These are phyloP conservation scores for Apis laboriosa DNA, from an alignment of 1,140 invertebrate species.

Conservation along the genomic window DNA sequence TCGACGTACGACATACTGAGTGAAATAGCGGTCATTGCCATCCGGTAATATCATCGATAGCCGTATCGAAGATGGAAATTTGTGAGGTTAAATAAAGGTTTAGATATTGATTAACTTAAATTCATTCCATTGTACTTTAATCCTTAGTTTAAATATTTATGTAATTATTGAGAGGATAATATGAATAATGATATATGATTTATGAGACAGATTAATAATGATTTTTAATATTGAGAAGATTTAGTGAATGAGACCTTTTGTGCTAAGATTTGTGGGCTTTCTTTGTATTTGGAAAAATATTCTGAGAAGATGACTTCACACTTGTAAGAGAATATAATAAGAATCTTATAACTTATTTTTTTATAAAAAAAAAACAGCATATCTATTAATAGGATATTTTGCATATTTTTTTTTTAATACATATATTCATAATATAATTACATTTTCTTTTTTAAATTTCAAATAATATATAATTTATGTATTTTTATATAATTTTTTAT, in stretches of 20 bases:
- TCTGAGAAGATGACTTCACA: neutral
- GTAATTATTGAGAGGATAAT: neutral
- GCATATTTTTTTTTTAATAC: too few relatives aligned
- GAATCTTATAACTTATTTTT: too few relatives aligned
- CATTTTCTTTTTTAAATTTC: too few relatives aligned
- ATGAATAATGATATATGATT: neutral
- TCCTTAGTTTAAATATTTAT: neutral
- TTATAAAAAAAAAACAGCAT: too few relatives aligned
- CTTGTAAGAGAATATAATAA: too few relatives aligned
- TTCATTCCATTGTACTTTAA: neutral
- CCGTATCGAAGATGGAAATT: neutral
- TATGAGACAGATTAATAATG: neutral
- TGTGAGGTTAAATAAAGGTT: neutral
- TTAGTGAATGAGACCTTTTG: neutral
- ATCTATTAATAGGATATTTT: too few relatives aligned
- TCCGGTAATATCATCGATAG: neutral
- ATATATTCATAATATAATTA: too few relatives aligned
- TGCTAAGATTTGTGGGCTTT: neutral
- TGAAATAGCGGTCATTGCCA: slow-evolving; percentile 33
- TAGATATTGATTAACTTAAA: neutral
- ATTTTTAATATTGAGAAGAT: neutral
- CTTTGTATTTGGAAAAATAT: neutral
- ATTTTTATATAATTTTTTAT: neutral
- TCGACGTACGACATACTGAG: slow-evolving; percentile 4
- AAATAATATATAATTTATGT: too few relatives aligned